Base-by-base conservation (phyloP, 2,797 vertebrate genomes). In the Microhierax caerulescens region DNA sequence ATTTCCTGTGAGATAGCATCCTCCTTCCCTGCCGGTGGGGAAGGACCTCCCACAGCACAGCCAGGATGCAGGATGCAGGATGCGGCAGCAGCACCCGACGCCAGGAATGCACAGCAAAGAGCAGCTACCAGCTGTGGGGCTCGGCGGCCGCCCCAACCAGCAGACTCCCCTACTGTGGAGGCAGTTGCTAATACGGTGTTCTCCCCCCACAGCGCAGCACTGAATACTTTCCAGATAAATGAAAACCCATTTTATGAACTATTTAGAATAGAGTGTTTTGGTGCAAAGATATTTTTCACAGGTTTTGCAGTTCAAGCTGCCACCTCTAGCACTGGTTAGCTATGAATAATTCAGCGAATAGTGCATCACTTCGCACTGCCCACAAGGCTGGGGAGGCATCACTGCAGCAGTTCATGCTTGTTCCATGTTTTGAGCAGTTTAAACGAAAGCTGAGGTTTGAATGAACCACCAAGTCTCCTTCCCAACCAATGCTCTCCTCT, bases 91-190 rank as follows among this genome's bases (percentile, higher is more conserved):
- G 61, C 36, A 60, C 32, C 76, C 9, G 0, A 50, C 72, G 51
- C 48, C 32, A 32, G 65, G 76, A 86, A 85, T 4, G 60, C 64
- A 28, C 5, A 32, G 68, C 24, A 7, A 13, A 57, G 45, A 88
- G 75, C 45, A 83, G 57, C 50, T 7, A 34, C 37, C 0, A 0
- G 65, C n/a, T 47, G 47, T 0, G 0, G 48, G 15, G n/a, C 2
- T 37, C 0, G 0, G 23, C 2, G 2, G 23, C 37, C 43, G 43
- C 34, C 30, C 67, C 59, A 15, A 16, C 8, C 1, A 39, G 23
- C 0, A 0, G 11, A 15, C 5, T 0, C 47, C 12, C 54, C 86
- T 75, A 3, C 53, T 47, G 47, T 0, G 0, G 5, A 54, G 27
- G 24, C 32, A 36, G 56, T 5, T 30, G 53, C 61, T 28, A 36